phyloP scores from a whole-genome alignment of 2,113 vertebrate species.

The Planiliza haematocheilus region DNA sequence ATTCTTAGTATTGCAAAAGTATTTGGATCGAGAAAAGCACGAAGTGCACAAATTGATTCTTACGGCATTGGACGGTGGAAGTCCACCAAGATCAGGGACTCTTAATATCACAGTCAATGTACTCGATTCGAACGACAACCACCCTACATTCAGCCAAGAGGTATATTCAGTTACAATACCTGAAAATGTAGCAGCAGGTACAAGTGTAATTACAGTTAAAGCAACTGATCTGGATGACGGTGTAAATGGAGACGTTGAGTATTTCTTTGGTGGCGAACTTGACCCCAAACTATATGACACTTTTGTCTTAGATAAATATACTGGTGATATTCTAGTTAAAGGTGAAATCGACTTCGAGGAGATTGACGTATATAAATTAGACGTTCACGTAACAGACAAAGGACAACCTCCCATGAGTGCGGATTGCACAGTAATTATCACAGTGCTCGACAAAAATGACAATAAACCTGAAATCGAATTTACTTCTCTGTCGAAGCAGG shows the following conservation, averaged over 20 bases:
- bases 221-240: conserved; percentile 76
- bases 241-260: conserved; percentile 71
- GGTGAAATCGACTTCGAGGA: conserved; percentile 74
- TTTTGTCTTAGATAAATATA: conserved; percentile 68
- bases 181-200: conserved; percentile 64
- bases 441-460: conserved; percentile 76
- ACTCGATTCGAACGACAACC: conserved; percentile 80
- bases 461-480: conserved; percentile 79
- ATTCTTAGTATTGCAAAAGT: conserved; percentile 72
- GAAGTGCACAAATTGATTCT: conserved; percentile 56
- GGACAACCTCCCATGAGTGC: conserved; percentile 71
- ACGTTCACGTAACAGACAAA: conserved; percentile 75
- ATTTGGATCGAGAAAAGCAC: conserved; percentile 74
- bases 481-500: conserved; percentile 69
- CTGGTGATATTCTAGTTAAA: conserved; percentile 72
- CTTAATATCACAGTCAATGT: conserved; percentile 75
- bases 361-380: conserved; percentile 60
- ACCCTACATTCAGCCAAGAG: conserved; percentile 72
- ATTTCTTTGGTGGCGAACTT: conserved; percentile 63
- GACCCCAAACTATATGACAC: conserved; percentile 35
- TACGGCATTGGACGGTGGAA: conserved; percentile 76
- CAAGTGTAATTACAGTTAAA: conserved; percentile 54
- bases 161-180: conserved; percentile 56
- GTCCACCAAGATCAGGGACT: conserved; percentile 62
- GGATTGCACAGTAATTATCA: conserved; percentile 71